Base-by-base conservation (phyloP, 2,113 vertebrate species). In the Platysternon megacephalum region DNA sequence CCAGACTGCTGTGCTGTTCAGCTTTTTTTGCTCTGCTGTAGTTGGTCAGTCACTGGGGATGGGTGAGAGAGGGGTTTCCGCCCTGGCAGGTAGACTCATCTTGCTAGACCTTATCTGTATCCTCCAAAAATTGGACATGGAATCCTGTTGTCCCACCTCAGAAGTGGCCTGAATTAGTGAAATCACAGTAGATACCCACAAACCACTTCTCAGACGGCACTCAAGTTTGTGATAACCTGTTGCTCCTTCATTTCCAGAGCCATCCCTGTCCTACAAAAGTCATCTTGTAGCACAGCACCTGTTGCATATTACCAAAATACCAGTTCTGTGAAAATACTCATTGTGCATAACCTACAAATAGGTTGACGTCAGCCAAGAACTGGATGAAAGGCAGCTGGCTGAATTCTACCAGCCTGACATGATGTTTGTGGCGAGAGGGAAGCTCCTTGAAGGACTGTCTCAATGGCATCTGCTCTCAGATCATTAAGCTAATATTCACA, bases 151-250 rank as follows among this genome's bases (percentile, higher is more conserved):
- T 21, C 28, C 49, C 13, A 6, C 12, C 12, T 53, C 0, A 0
- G 29, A 91, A 48, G 58, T 84, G 51, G 46, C 56, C 68, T 68
- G 21, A 51, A 58, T 76, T 6, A 17, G 17, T 72, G 35, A 14
- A 39, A 17, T 72, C n/a, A n/a, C 32, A 68, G 32, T 39, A 72
- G 17, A 72, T 39, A 21, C 4, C 32, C 32, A n/a, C 17, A 72
- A 58, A 14, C 19, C 35, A 72, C n/a, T 72, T 72, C n/a, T 72
- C n/a, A 39, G 12, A 5, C 32, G 35, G 28, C 32, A 21, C 32
- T 1, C 21, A 85, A 17, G 2, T 13, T 32, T 79, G 0, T 11
- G 39, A 3, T 16, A 13, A 29, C 10, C 42, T 3, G 6, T 2
- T 56, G 1, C 83, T 88, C 83, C 42, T 84, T 13, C 17, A 8